phyloP scores from a whole-genome alignment of 2,888 invertebrate genomes.

The Rotaria socialis region DNA sequence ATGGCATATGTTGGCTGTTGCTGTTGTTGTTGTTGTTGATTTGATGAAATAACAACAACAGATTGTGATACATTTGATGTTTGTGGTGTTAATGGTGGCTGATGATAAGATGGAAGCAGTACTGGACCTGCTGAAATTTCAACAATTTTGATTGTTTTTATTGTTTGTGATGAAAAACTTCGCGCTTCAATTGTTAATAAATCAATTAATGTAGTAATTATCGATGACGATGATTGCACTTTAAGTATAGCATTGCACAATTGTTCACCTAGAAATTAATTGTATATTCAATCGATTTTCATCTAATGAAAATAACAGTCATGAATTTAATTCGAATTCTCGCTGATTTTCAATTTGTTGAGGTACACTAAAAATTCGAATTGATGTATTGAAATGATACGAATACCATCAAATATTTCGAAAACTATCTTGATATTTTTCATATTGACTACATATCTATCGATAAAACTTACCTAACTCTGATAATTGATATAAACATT shows the following conservation, averaged over 20 bases:
- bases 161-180: slow-evolving; percentile 32
- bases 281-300: too few species aligned
- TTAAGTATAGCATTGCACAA: slow-evolving; percentile 7
- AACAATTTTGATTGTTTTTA: slow-evolving; percentile 30
- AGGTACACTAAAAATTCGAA: too few species aligned
- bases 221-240: neutral
- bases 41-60: neutral
- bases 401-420: too few species aligned
- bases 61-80: neutral
- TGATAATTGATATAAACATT: slow-evolving; percentile 43
- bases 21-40: neutral
- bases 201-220: neutral
- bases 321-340: too few species aligned
- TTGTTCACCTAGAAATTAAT: neutral
- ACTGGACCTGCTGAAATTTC: slow-evolving; percentile 23
- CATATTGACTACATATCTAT: too few species aligned
- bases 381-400: too few species aligned
- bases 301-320: too few species aligned
- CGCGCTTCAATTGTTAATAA: slow-evolving; percentile 33
- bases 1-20: neutral
- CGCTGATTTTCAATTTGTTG: too few species aligned
- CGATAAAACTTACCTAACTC: neutral
- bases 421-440: too few species aligned
- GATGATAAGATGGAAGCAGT: slow-evolving; percentile 19
- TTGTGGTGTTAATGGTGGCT: neutral